Evolutionary conservation across 2,113 vertebrate genomes (phyloP).

Genomic region (Neoarius graeffei): DNA sequence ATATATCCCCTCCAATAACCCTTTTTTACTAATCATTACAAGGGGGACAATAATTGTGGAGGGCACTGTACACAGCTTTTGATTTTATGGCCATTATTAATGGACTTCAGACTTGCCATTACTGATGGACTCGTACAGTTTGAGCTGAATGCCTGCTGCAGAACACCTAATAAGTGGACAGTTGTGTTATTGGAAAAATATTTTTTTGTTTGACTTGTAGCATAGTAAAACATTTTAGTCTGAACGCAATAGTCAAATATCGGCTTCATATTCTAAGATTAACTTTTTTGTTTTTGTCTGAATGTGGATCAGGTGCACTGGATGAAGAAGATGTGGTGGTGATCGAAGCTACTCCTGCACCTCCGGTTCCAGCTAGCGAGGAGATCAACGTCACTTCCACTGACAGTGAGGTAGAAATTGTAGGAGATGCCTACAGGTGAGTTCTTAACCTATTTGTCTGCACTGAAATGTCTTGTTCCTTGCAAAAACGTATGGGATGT

Average conservation of each 20-base stretch:
- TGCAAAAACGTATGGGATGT: not conserved
- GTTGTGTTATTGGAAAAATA: not conserved
- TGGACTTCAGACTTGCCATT: not conserved
- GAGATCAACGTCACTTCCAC: slow-evolving; percentile 99
- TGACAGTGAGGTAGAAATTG: slow-evolving; percentile 98
- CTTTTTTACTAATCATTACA: too few species aligned
- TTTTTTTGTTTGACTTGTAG: not conserved
- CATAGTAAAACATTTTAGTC: not conserved
- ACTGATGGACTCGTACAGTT: not conserved
- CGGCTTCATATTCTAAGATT: not conserved
- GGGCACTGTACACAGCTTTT: not conserved
- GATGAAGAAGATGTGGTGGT: slow-evolving; percentile 99
- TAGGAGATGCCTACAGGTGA: slow-evolving; percentile 94
- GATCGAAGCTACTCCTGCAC: slow-evolving; percentile 93
- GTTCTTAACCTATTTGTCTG: slow-evolving; percentile 21
- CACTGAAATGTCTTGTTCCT: not conserved
- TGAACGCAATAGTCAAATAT: not conserved
- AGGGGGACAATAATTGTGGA: too few species aligned
- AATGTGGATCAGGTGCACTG: slow-evolving; percentile 77
- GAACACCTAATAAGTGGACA: not conserved
- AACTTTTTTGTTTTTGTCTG: not conserved
- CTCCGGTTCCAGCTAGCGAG: slow-evolving; percentile 91
- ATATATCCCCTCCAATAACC: too few species aligned
- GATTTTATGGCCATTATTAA: not conserved
- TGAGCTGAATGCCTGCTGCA: not conserved